These are phyloP conservation scores for Himalopsyche anomala DNA, from an alignment of 2,888 invertebrate genomes.

Conservation along the genomic window DNA sequence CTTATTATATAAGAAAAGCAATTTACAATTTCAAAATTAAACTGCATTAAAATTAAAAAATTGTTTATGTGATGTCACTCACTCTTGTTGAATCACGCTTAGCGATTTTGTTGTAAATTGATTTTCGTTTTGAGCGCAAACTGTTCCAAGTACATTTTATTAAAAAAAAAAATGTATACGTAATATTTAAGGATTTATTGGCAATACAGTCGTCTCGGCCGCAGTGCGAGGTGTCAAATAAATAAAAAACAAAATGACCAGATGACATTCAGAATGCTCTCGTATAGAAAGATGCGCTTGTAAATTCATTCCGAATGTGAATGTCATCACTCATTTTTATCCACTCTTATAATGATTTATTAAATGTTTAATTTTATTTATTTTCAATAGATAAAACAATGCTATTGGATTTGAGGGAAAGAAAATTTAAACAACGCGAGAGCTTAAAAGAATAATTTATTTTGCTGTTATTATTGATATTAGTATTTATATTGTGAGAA, in stretches of 20 bases:
- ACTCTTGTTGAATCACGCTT: not conserved
- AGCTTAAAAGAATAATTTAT: no score
- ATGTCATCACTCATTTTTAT: conserved; percentile 5
- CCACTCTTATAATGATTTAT: no score
- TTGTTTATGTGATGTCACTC: not conserved
- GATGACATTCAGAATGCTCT: conserved; percentile 47
- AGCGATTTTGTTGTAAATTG: conserved; percentile 1
- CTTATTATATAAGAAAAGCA: no score
- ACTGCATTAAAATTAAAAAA: no score
- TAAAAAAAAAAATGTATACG: conserved; percentile 5
- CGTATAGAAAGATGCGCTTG: conserved; percentile 7
- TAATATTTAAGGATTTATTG: conserved; percentile 64
- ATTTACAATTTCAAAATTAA: no score
- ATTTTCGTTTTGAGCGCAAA: not conserved
- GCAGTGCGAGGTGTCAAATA: conserved; percentile 61
- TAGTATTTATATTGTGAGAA: no score
- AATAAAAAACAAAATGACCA: conserved; percentile 58
- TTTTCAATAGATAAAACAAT: no score
- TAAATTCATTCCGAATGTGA: not conserved
- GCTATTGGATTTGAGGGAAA: no score
- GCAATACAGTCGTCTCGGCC: conserved; percentile 54
- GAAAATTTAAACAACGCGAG: no score
- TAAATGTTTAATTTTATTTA: no score
- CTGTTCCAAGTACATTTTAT: conserved; percentile 23
- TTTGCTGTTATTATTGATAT: no score